phyloP scores from a whole-genome alignment of 2,797 vertebrate genomes.

The Setipinna tenuifilis region DNA sequence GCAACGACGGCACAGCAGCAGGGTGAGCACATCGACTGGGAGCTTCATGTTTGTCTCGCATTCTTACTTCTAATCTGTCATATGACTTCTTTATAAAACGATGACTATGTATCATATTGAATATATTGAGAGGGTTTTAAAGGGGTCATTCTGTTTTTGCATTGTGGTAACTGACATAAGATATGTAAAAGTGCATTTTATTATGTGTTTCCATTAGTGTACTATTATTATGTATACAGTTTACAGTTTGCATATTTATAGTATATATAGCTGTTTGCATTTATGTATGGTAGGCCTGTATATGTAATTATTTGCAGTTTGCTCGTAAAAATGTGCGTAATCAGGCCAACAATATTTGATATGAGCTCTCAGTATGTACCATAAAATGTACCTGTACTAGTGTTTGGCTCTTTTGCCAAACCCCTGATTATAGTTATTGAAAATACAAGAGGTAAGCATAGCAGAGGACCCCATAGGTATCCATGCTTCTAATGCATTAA shows the following conservation, averaged over 20 bases:
- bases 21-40: slow-evolving; percentile 60
- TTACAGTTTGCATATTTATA: too few relatives aligned
- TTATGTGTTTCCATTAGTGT: too few relatives aligned
- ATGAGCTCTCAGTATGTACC: too few relatives aligned
- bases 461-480: not conserved
- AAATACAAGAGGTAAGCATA: not conserved
- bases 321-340: too few relatives aligned
- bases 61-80: too few relatives aligned
- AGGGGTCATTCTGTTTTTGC: not conserved
- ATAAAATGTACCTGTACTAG: not conserved
- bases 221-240: too few relatives aligned
- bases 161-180: not conserved
- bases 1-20: slow-evolving; percentile 77
- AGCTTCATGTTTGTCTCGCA: too few relatives aligned
- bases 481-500: not conserved
- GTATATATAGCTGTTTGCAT: not conserved
- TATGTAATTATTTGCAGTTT: not conserved
- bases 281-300: not conserved
- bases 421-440: not conserved
- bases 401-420: not conserved
- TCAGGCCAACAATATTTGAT: too few relatives aligned
- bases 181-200: not conserved
- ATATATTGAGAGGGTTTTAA: not conserved
- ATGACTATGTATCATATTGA: not conserved
- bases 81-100: too few relatives aligned